Percentiles rank a stretch among this genome's conserved stretches.
Conservation (phyloP, 2,113 vertebrate genomes). For the Barbus barbus region DNA sequence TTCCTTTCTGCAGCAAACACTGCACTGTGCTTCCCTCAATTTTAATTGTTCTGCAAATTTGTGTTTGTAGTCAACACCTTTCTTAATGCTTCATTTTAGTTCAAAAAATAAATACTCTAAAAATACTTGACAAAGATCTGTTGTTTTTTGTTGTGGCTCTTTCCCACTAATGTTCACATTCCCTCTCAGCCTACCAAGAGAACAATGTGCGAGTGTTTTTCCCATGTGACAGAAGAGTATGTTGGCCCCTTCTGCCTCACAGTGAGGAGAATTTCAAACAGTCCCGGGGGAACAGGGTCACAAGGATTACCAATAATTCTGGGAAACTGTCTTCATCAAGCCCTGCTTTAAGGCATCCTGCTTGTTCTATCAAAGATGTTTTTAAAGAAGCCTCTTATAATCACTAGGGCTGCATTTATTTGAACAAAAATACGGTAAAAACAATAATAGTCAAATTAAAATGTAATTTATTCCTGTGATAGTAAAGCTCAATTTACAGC, state of each 20-base stretch:
- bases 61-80: too few species aligned
- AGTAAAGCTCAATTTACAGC: too few species aligned
- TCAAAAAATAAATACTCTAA: too few species aligned
- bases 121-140: not conserved
- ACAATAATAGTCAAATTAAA: not conserved
- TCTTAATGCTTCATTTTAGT: not conserved
- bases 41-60: not conserved
- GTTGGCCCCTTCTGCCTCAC: constrained; percentile 1
- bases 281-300: constrained; percentile 42
- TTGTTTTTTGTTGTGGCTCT: not conserved
- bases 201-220: constrained; percentile 61
- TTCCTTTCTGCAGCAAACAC: not conserved
- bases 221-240: constrained; percentile 51
- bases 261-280: constrained; percentile 65
- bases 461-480: not conserved
- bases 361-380: not conserved
- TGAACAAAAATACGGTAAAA: too few species aligned
- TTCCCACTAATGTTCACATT: not conserved
- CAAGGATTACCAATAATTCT: constrained; percentile 27
- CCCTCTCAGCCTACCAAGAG: constrained; percentile 33
- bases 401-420: too few species aligned
- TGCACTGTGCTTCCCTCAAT: not conserved
- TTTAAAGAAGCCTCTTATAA: not conserved
- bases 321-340: not conserved
- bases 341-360: not conserved